Evolutionary conservation across 2,797 vertebrate species (phyloP).

Genomic region (Thalassophryne amazonica): DNA sequence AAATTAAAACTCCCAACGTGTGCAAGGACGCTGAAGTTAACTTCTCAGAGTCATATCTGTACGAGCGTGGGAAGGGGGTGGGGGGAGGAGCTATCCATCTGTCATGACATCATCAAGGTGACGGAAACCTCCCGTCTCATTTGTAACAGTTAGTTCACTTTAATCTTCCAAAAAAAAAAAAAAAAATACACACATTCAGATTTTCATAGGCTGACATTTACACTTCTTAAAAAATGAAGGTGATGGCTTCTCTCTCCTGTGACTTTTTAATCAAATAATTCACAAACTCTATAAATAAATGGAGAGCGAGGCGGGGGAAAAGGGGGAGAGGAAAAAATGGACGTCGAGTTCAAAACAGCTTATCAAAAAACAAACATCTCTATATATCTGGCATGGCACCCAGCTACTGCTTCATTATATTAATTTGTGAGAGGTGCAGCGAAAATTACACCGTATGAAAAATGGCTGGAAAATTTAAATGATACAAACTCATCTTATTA

Average conservation of each 20-base stretch:
- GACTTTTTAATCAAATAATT: constrained; percentile 86
- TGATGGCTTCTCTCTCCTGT: constrained; percentile 48
- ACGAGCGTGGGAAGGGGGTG: background rate
- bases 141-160: constrained; percentile 76
- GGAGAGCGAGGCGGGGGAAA: constrained; percentile 60
- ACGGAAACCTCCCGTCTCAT: constrained; percentile 67
- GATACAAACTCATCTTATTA: constrained; percentile 99
- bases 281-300: constrained; percentile 84
- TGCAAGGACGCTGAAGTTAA: constrained; percentile 28
- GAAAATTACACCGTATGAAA: constrained; percentile 98
- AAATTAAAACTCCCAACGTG: too few relatives aligned
- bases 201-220: constrained; percentile 71
- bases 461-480: constrained; percentile 99
- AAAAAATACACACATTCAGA: constrained; percentile 68
- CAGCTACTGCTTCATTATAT: constrained; percentile 99
- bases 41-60: constrained; percentile 10
- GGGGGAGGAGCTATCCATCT: constrained; percentile 21
- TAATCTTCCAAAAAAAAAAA: constrained; percentile 74
- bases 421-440: constrained; percentile 98
- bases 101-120: constrained; percentile 75
- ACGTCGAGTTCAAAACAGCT: constrained; percentile 82
- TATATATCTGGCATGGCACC: constrained; percentile 91
- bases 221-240: constrained; percentile 73
- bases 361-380: constrained; percentile 89
- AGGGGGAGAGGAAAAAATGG: constrained; percentile 74